Conservation (phyloP, 2,113 vertebrate genomes). For the Notiomystis cincta region DNA sequence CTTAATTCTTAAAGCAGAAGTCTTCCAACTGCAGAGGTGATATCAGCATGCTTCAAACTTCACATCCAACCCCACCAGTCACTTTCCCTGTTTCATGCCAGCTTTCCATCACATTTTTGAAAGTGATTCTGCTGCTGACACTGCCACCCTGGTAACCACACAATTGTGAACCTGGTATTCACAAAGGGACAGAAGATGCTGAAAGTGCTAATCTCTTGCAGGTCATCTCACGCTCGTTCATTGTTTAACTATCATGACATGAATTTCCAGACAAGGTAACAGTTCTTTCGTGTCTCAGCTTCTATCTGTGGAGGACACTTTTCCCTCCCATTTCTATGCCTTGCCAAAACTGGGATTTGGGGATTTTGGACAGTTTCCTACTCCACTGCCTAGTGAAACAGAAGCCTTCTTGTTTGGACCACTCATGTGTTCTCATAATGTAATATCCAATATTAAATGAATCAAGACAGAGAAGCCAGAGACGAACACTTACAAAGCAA, state of each 20-base stretch:
- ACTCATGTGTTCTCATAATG: not conserved
- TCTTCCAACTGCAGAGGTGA: not conserved
- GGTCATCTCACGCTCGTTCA: not conserved
- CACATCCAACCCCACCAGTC: rapidly evolving
- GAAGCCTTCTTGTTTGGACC: not conserved
- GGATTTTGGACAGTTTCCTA: not conserved
- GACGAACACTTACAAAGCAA: not conserved
- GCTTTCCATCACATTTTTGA: not conserved
- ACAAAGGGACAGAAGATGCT: not conserved
- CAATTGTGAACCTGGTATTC: not conserved
- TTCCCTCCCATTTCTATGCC: not conserved
- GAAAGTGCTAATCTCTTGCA: not conserved
- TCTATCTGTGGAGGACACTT: not conserved
- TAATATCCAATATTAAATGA: not conserved
- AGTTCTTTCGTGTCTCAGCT: not conserved
- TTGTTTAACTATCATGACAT: not conserved
- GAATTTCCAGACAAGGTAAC: not conserved
- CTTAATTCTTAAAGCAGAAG: not conserved
- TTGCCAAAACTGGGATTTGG: not conserved
- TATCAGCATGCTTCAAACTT: not conserved
- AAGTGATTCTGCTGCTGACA: not conserved
- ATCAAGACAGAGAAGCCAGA: not conserved
- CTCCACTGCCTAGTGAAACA: not conserved
- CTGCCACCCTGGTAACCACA: not conserved
- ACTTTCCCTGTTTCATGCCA: not conserved